phyloP scores from a whole-genome alignment of 2,797 vertebrate species.

The Naso thynnoides region DNA sequence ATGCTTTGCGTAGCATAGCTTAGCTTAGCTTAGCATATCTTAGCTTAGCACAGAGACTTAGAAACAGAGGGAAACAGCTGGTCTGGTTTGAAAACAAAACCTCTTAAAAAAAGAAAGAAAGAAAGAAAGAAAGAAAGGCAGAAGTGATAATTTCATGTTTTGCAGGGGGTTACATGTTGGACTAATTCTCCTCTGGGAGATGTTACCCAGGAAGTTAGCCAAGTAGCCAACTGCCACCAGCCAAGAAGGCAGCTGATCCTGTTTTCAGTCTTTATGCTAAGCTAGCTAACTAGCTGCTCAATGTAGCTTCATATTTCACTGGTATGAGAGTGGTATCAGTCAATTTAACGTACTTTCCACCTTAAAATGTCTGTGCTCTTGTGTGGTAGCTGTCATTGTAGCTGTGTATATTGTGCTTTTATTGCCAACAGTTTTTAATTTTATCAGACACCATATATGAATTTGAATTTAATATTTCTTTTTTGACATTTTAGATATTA shows the following conservation, averaged over 20 bases:
- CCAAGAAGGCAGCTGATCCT: neutral
- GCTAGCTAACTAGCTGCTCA: conserved; percentile 13
- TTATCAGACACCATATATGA: neutral
- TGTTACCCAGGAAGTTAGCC: neutral
- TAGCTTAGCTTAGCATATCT: no score
- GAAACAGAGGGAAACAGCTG: no score
- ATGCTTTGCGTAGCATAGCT: no score
- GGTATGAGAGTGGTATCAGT: neutral
- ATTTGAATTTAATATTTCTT: no score
- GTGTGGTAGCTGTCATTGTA: neutral
- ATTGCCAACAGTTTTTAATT: no score
- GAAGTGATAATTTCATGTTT: neutral
- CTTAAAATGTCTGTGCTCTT: neutral
- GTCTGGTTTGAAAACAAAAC: no score
- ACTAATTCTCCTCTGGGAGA: neutral
- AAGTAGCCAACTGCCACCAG: neutral
- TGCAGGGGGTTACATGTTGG: neutral
- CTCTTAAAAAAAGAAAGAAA: no score
- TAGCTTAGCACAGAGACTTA: no score
- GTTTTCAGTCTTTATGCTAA: conserved; percentile 1
- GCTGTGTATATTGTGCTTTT: neutral
- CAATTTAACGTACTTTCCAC: neutral
- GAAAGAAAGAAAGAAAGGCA: no score
- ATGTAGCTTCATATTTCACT: conserved; percentile 10
- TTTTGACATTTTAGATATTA: no score